Base-by-base conservation (phyloP, 2,113 vertebrate genomes). In the Myrmecobius fasciatus region DNA sequence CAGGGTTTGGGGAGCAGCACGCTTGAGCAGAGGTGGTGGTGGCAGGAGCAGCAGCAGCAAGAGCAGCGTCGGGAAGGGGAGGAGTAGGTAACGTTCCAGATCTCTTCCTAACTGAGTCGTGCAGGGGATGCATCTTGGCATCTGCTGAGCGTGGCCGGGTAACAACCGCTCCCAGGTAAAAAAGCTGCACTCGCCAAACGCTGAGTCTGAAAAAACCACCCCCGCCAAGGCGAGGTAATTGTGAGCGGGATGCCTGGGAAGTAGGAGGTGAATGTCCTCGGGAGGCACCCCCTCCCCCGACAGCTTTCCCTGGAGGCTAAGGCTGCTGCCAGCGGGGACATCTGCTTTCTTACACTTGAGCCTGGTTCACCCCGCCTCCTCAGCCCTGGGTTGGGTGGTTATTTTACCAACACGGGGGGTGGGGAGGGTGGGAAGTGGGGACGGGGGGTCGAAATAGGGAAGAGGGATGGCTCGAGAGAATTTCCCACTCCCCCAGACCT, bases 261-360 rank as follows among this genome's bases (percentile, higher is more conserved):
- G 98, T 96, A 97, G 97, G 98, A 98, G 97, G 97, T 91, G 96
- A 98, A 95, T 93, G 97, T 98, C 97, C 98, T 95, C 93, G 95
- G 97, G 98, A 90, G 97, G 97, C 95, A 95, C 96, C 97, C 97
- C 4, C 89, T n/a, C 97, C 96, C 94, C 3, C 5, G 60, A 60
- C 97, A 97, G 97, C 96, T 96, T 97, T 98, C 92, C 95, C 97
- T 91, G 97, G 97, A 97, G 97, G 96, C 97, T 96, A 96, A 97
- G 97, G 97, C 98, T 97, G 98, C 97, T 98, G 98, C 97, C 97
- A 98, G 98, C 95, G 94, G 98, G 97, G 98, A 98, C 98, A 98
- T 98, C 98, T 98, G 98, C 97, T 98, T 98, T 98, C 97, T 98
- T 97, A 94, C 97, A 60, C 97, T 98, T 97, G 93, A 97, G 97